Percentiles rank a stretch among this genome's conserved stretches.
Evolutionary conservation across 1,140 invertebrate genomes (phyloP).

Genomic region (Lepidotrigona ventralis): DNA sequence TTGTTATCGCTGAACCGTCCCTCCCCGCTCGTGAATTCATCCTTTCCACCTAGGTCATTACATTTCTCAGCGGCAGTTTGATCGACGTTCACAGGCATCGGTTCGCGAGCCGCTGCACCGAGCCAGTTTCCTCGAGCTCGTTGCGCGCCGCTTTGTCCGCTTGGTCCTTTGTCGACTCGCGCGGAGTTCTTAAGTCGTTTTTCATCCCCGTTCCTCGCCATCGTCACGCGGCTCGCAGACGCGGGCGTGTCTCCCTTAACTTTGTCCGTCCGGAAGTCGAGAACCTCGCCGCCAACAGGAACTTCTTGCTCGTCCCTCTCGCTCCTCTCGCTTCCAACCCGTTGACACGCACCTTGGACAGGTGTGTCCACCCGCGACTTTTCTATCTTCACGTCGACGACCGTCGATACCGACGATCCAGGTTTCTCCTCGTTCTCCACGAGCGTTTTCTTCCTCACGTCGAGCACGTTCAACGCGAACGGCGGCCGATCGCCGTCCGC

Average conservation of each 20-base stretch:
- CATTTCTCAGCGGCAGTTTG: background rate
- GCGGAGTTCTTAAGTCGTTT: background rate
- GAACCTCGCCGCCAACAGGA: background rate
- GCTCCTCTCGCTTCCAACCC: no score
- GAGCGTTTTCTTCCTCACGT: slow-evolving; percentile 28
- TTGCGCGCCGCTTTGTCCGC: background rate
- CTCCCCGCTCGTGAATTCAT: background rate
- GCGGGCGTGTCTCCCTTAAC: background rate
- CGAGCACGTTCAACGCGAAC: slow-evolving; percentile 12
- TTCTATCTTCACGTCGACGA: background rate
- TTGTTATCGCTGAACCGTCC: background rate
- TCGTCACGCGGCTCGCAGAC: background rate
- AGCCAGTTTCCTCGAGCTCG: background rate
- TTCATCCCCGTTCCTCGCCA: slow-evolving; percentile 11
- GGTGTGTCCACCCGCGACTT: background rate
- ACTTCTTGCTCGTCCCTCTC: background rate
- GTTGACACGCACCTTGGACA: background rate
- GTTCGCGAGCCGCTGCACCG: background rate
- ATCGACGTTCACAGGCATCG: background rate
- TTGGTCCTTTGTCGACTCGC: background rate
- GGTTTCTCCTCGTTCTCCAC: slow-evolving; percentile 2
- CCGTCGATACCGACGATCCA: slow-evolving; percentile 6
- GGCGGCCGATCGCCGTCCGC: background rate
- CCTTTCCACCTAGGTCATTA: slow-evolving; percentile 13
- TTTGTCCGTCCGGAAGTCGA: background rate